Percentiles rank a stretch among this genome's conserved stretches.
These are phyloP conservation scores for Trypoxylus dichotomus DNA, from an alignment of 1,140 invertebrate species.

Conservation along the genomic window DNA sequence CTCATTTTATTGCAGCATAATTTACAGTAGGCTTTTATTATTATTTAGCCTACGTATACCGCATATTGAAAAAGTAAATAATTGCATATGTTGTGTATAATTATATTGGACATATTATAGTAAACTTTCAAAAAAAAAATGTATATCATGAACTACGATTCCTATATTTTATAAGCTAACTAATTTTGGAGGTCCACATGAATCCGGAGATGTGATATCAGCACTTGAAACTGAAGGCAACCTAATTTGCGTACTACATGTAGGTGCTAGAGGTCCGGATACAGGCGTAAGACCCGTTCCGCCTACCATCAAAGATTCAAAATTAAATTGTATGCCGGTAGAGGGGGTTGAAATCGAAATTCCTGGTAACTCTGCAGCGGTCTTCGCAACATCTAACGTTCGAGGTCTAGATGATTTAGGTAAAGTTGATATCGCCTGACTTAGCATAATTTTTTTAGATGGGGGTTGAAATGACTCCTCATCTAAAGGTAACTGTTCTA, in stretches of 20 bases:
- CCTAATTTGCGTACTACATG: conserved; percentile 70
- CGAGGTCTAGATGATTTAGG: conserved; percentile 65
- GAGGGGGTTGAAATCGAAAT: conserved; percentile 86
- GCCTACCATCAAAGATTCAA: conserved; percentile 90
- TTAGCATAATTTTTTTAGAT: conserved; percentile 58
- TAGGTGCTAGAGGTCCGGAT: conserved; percentile 66
- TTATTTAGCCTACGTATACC: not conserved
- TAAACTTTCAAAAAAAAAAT: not conserved
- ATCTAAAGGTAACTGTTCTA: conserved; percentile 46
- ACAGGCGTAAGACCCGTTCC: conserved; percentile 89
- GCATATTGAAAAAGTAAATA: not conserved
- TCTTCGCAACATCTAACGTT: conserved; percentile 31
- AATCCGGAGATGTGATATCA: conserved; percentile 69
- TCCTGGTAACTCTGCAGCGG: conserved; percentile 63
- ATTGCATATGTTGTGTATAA: not conserved
- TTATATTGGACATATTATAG: not conserved
- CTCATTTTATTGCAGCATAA: not conserved
- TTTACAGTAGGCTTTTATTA: not conserved
- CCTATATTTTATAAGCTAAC: conserved; percentile 68
- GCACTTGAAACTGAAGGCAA: conserved; percentile 56
- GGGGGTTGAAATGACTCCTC: conserved; percentile 57
- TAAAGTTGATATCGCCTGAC: conserved; percentile 53
- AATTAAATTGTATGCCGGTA: conserved; percentile 84
- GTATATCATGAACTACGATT: conserved; percentile 28
- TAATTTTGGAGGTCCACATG: conserved; percentile 68